Conservation (phyloP, 2,797 vertebrate species). For the Poeciliopsis gracilis region DNA sequence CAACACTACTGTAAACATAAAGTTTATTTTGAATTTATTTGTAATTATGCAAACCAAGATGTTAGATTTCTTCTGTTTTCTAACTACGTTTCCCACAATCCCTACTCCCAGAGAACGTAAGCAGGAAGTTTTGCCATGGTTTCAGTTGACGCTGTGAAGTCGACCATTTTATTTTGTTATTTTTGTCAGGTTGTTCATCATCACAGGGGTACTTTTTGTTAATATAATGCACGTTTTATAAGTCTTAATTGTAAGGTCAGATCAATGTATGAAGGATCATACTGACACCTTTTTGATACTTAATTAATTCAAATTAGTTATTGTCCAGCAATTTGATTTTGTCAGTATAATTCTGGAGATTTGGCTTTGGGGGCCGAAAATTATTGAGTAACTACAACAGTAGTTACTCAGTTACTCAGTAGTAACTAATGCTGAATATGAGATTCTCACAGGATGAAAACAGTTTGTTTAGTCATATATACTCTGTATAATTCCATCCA, state of each 20-base stretch:
- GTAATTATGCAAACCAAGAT: background rate
- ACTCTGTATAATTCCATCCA: no score
- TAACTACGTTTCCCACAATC: background rate
- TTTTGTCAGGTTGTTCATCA: background rate
- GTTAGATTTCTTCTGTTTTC: background rate
- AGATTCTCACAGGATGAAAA: background rate
- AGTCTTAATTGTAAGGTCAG: no score
- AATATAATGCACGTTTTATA: background rate
- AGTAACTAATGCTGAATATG: background rate
- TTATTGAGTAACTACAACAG: no score
- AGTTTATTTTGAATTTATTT: background rate
- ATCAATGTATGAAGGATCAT: no score
- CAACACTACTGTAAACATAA: background rate
- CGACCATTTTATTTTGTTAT: background rate
- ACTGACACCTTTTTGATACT: no score
- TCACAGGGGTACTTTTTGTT: background rate
- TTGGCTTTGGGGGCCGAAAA: no score
- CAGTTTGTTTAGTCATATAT: background rate
- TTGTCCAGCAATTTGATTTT: no score
- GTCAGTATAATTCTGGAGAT: no score
- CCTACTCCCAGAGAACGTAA: background rate
- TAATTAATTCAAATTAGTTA: no score
- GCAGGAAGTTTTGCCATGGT: background rate
- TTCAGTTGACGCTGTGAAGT: background rate
- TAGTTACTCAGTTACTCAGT: no score